Percentiles rank a stretch among this genome's conserved stretches.
phyloP scores from a whole-genome alignment of 2,113 vertebrate species.

The Carassius auratus region DNA sequence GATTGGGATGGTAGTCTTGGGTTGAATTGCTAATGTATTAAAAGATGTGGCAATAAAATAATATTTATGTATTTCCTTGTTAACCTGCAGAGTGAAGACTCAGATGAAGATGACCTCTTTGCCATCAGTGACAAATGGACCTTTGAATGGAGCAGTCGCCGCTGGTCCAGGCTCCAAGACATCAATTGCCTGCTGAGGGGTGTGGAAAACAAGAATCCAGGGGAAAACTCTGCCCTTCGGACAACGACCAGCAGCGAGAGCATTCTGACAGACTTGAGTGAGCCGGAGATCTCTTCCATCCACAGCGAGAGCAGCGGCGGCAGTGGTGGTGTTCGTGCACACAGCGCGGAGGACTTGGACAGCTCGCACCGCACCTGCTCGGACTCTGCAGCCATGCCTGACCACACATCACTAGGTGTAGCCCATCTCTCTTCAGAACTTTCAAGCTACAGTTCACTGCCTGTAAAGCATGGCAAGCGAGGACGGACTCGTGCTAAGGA shows the following conservation, averaged over 20 bases:
- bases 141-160: constrained; percentile 92
- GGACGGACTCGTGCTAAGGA: constrained; percentile 85
- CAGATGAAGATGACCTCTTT: constrained; percentile 94
- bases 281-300: constrained; percentile 88
- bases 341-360: constrained; percentile 77
- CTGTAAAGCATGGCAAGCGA: constrained; percentile 82
- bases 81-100: constrained; percentile 87
- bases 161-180: constrained; percentile 93
- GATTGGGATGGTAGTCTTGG: background rate
- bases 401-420: constrained; percentile 56
- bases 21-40: background rate
- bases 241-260: constrained; percentile 93
- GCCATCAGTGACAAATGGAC: constrained; percentile 98
- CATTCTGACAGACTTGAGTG: constrained; percentile 91
- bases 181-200: constrained; percentile 79
- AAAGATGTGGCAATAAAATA: background rate
- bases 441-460: constrained; percentile 72
- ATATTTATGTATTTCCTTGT: constrained; percentile 10
- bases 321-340: constrained; percentile 79
- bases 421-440: constrained; percentile 63
- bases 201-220: constrained; percentile 74
- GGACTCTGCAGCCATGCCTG: constrained; percentile 72
- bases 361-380: constrained; percentile 73
- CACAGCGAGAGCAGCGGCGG: constrained; percentile 93
- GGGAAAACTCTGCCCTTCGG: constrained; percentile 79